These are phyloP conservation scores for Scelioninae gen. 2 DNA, from an alignment of 2,888 invertebrate species.

Conservation along the genomic window DNA sequence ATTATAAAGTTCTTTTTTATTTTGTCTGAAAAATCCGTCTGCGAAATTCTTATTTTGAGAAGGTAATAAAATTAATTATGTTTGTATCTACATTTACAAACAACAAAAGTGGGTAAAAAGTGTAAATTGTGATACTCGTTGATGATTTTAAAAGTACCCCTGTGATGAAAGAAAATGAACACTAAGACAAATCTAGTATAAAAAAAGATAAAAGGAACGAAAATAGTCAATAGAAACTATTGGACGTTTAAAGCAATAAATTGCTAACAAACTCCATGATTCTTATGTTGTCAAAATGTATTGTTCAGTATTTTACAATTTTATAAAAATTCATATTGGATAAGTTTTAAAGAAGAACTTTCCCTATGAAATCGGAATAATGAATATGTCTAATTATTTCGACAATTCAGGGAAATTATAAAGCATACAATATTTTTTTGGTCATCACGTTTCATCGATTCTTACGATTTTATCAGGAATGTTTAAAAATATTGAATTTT, in stretches of 20 bases:
- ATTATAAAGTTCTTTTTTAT: conserved; percentile 10
- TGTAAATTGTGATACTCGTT: conserved; percentile 56
- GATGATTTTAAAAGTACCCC: conserved; percentile 45
- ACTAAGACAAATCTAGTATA: conserved; percentile 32
- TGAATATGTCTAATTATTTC: conserved; percentile 6
- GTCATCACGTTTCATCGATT: neutral
- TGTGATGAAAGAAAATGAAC: conserved; percentile 44
- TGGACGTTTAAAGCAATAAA: conserved; percentile 32
- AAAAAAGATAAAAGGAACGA: conserved; percentile 2
- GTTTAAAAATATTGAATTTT: too few species aligned
- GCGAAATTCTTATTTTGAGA: conserved; percentile 15
- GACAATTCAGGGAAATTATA: neutral
- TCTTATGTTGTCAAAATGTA: conserved; percentile 3
- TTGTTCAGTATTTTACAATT: conserved; percentile 17
- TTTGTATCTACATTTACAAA: conserved; percentile 36
- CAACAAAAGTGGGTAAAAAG: conserved; percentile 18
- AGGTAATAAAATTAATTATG: conserved; percentile 9
- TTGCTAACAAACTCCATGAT: too few species aligned
- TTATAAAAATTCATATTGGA: conserved; percentile 11
- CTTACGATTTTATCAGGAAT: too few species aligned
- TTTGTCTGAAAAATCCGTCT: neutral
- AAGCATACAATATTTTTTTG: neutral
- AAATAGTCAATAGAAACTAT: conserved; percentile 45
- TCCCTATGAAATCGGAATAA: conserved; percentile 14
- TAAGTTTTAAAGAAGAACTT: neutral